A percentile compares a stretch with the other conserved stretches of the same genome.
phyloP scores from a whole-genome alignment of 2,113 vertebrate genomes.

The Porphyrio hochstetteri region DNA sequence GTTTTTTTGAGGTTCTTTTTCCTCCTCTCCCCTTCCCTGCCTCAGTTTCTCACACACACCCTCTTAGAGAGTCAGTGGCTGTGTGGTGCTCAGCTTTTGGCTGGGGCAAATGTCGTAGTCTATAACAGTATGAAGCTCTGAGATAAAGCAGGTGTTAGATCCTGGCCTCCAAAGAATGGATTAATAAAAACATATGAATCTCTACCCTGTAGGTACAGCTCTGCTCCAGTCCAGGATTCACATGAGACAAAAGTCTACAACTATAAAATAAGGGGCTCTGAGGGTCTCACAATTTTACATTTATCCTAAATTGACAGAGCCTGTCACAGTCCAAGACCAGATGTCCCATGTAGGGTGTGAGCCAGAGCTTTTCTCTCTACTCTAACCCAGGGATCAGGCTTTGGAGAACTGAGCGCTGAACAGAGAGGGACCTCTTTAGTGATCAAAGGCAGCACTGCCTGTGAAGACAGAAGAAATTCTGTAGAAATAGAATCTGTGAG shows the following conservation, averaged over 20 bases:
- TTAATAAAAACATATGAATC: background rate
- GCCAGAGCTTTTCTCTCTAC: background rate
- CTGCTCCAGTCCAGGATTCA: background rate
- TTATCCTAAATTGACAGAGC: background rate
- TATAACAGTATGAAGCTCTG: background rate
- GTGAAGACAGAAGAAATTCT: background rate
- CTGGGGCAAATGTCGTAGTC: background rate
- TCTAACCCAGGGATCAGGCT: background rate
- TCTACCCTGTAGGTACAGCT: background rate
- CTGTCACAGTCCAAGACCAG: background rate
- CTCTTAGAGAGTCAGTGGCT: too few species aligned
- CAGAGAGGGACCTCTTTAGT: background rate
- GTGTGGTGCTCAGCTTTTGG: too few species aligned
- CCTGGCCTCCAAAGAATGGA: background rate
- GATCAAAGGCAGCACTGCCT: background rate
- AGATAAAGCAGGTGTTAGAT: background rate
- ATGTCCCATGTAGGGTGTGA: fast-evolving
- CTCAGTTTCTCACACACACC: too few species aligned
- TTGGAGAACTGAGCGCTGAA: background rate
- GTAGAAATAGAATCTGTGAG: background rate
- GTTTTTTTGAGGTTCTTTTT: too few species aligned
- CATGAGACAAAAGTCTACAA: background rate
- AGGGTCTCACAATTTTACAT: background rate
- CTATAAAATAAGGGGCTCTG: background rate
- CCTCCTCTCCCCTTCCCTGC: too few species aligned